Evolutionary conservation across 2,888 invertebrate genomes (phyloP), one percentile per base, ranked within the genome.

Genomic region (Drosophila seclusa): DNA sequence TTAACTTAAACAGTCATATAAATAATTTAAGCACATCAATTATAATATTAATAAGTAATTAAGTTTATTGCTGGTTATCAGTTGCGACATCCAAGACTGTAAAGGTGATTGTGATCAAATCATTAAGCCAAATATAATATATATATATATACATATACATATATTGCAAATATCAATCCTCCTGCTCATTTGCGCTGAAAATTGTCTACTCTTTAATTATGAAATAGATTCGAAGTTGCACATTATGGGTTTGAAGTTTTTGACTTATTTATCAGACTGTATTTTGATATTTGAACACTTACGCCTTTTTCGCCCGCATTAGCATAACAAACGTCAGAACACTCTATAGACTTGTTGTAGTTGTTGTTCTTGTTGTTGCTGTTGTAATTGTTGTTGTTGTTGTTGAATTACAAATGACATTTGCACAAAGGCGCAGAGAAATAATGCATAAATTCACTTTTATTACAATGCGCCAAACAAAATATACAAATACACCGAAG

Each of bases 391-490:
- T 53, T 32, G 34, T 29, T 59, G 49, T 69, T 72, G 82, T 69
- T 70, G 66, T 50, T 73, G 72, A 85, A 89, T 87, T 76, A 67
- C 86, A 85, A 85, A 85, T 85, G 82, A 75, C 82, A 82, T 85
- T 87, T 86, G 88, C 86, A 85, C 88, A 85, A 85, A 82, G 85
- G 85, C 86, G 82, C 83, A 83, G 83, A 83, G 83, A 78, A 85
- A 85, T 87, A 83, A 89, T 84, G 89, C 87, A 87, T 87, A 87
- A 87, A 89, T 89, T 87, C 87, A 84, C 87, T 87, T 84, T 89
- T 89, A 87, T 89, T 89, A 87, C 87, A 80, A 61, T 53, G 62
- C 40, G 45, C n/a, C 70, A 83, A 18, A 73, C 59, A 38, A 68
- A 68, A 60, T 68, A 31, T 52, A 52, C 13, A 68, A 62, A 65